These are phyloP conservation scores for Coelopa pilipes DNA, from an alignment of 2,888 invertebrate genomes.

Conservation along the genomic window DNA sequence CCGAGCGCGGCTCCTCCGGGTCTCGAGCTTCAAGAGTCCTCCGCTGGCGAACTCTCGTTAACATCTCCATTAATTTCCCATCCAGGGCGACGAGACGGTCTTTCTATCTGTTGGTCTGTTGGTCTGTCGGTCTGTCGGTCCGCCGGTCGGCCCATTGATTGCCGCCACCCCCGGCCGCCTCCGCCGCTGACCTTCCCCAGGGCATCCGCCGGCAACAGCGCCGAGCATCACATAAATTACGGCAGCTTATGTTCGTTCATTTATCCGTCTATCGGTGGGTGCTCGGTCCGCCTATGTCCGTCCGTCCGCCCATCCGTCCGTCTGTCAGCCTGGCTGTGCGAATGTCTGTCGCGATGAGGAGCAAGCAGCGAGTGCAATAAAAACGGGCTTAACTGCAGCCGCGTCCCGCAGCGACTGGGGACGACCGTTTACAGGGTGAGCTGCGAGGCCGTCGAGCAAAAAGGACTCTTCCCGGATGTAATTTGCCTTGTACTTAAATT, in stretches of 20 bases:
- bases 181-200: too few relatives aligned
- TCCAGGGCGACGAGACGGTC: too few relatives aligned
- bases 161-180: too few relatives aligned
- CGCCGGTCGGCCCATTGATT: background rate
- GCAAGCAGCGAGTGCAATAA: background rate
- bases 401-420: background rate
- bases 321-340: too few relatives aligned
- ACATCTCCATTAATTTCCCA: too few relatives aligned
- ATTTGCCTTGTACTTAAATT: too few relatives aligned
- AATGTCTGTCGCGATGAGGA: background rate
- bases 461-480: background rate
- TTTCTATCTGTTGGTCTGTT: background rate
- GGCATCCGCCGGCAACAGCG: background rate
- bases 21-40: too few relatives aligned
- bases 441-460: background rate
- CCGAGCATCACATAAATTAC: slow-evolving; percentile 4
- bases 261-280: background rate
- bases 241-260: slow-evolving; percentile 1
- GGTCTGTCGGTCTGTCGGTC: background rate
- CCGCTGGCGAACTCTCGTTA: too few relatives aligned
- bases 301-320: background rate
- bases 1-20: too few relatives aligned
- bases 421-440: background rate
- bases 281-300: background rate
- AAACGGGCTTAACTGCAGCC: slow-evolving; percentile 2